A percentile compares a stretch with the other conserved stretches of the same genome.
Evolutionary conservation across 2,113 vertebrate species (phyloP).

Genomic region (Varanus salvator): DNA sequence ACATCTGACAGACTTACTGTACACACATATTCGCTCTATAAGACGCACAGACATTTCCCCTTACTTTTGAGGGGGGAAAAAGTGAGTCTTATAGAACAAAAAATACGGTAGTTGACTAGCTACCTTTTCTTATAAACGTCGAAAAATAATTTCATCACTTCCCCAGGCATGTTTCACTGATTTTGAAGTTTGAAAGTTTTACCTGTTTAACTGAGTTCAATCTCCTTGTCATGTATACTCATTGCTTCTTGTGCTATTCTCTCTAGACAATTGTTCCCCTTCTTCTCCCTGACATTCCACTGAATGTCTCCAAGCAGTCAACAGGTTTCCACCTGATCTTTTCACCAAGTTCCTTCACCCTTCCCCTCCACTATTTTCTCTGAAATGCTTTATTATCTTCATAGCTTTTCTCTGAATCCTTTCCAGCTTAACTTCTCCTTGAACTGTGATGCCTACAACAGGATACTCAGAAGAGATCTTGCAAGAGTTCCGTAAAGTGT

Average conservation of each 20-base stretch:
- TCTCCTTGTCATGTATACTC: background rate
- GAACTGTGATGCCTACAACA: conserved; percentile 5
- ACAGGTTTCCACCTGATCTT: conserved; percentile 14
- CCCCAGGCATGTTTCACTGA: background rate
- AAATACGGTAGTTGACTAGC: background rate
- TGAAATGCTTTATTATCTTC: conserved; percentile 2
- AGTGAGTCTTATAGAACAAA: too few species aligned
- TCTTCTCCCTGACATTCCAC: background rate
- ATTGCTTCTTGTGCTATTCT: background rate
- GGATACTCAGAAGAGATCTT: background rate
- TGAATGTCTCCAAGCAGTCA: background rate
- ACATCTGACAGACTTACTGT: too few species aligned
- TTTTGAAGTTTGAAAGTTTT: background rate
- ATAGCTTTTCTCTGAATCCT: conserved; percentile 7
- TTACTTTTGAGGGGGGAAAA: too few species aligned
- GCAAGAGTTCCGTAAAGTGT: background rate
- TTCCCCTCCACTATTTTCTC: background rate
- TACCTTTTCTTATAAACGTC: background rate
- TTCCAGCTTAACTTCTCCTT: conserved; percentile 12
- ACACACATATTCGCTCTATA: too few species aligned
- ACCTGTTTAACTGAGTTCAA: background rate
- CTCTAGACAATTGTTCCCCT: background rate
- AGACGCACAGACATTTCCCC: too few species aligned
- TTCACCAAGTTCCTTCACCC: background rate
- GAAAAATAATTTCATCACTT: background rate